Evolutionary conservation across 2,888 invertebrate species (phyloP).

Genomic region (Thymelicus sylvestris): DNA sequence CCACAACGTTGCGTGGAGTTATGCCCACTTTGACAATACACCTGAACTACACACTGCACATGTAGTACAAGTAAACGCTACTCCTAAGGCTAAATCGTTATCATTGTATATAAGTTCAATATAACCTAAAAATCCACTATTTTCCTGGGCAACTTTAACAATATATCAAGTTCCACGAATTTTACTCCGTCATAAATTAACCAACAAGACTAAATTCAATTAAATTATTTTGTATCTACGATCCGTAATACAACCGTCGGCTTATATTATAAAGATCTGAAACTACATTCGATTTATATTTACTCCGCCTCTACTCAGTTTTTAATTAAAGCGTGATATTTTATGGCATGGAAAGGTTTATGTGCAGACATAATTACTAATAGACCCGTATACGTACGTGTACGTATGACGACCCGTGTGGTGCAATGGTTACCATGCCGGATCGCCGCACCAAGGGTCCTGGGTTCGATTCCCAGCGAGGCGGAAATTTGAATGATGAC

Average conservation of each 20-base stretch:
- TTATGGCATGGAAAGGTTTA: constrained; percentile 61
- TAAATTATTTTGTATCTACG: constrained; percentile 54
- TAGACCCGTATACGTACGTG: too few species aligned
- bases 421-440: too few species aligned
- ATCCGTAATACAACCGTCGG: constrained; percentile 55
- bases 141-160: too few species aligned
- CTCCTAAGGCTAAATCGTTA: constrained; percentile 12
- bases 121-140: too few species aligned
- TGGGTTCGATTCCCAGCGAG: too few species aligned
- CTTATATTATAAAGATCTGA: constrained; percentile 55
- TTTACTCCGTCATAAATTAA: constrained; percentile 6
- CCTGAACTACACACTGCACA: constrained; percentile 37
- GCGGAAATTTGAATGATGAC: too few species aligned
- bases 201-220: constrained; percentile 29
- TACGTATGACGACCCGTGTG: too few species aligned
- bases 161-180: too few species aligned
- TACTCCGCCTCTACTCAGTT: constrained; percentile 68
- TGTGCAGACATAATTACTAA: constrained; percentile 46
- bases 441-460: too few species aligned
- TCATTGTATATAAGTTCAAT: constrained; percentile 3
- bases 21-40: constrained; percentile 45
- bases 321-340: constrained; percentile 75
- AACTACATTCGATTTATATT: constrained; percentile 61
- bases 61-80: constrained; percentile 19
- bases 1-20: constrained; percentile 50